Conservation (phyloP, 2,888 invertebrate genomes). For the Mythimna impura region DNA sequence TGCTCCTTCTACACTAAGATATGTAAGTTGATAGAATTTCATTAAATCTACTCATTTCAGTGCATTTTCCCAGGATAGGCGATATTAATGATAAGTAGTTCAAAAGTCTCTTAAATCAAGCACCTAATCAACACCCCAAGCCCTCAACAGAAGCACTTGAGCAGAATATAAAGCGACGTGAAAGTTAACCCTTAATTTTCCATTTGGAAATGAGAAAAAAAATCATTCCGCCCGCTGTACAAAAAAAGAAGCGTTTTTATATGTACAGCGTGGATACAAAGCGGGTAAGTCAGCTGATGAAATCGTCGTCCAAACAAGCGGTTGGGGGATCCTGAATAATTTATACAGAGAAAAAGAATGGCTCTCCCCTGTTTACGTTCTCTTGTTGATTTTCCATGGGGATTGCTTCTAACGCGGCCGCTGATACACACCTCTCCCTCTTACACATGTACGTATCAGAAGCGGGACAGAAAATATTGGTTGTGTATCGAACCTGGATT, state of each 20-base stretch:
- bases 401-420: constrained; percentile 72
- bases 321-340: constrained; percentile 80
- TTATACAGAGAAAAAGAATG: constrained; percentile 80
- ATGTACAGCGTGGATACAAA: constrained; percentile 68
- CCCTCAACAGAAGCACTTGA: constrained; percentile 17
- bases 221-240: constrained; percentile 15
- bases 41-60: neutral
- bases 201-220: constrained; percentile 47
- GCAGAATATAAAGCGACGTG: constrained; percentile 41
- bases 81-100: neutral
- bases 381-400: constrained; percentile 82
- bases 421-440: constrained; percentile 68
- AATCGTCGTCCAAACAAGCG: constrained; percentile 80
- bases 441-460: constrained; percentile 45
- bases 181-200: constrained; percentile 54
- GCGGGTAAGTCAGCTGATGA: constrained; percentile 76
- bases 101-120: constrained; percentile 6
- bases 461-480: constrained; percentile 67
- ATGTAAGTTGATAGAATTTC: neutral
- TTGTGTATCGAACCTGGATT: constrained; percentile 72
- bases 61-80: neutral
- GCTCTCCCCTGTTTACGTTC: constrained; percentile 77
- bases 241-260: constrained; percentile 52
- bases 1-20: neutral
- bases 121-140: constrained; percentile 37